Percentiles rank a stretch among this genome's conserved stretches.
These are phyloP conservation scores for Drosophila jambulina DNA, from an alignment of 1,140 invertebrate genomes.

Conservation along the genomic window DNA sequence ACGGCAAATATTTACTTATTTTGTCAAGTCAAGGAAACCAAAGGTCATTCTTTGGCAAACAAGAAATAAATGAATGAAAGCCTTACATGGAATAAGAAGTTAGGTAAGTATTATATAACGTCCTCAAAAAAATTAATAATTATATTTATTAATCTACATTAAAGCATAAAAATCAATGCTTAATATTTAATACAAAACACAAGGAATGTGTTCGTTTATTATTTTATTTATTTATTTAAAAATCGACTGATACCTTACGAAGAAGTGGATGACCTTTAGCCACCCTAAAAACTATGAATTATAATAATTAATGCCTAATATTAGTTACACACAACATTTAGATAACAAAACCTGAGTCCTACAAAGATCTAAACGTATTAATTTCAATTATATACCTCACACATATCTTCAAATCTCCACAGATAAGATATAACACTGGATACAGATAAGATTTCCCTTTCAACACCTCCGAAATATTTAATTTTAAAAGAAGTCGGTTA, in stretches of 20 bases:
- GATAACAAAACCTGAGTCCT: background rate
- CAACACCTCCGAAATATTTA: background rate
- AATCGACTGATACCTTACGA: too few relatives aligned
- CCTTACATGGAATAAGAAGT: background rate
- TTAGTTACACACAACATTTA: background rate
- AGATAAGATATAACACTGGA: background rate
- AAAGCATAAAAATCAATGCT: background rate
- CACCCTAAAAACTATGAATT: too few relatives aligned
- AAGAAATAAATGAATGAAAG: background rate
- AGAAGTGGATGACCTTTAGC: too few relatives aligned
- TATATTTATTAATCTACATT: background rate
- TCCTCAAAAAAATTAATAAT: too few relatives aligned
- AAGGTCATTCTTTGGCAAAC: background rate
- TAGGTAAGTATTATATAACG: too few relatives aligned
- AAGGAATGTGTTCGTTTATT: too few relatives aligned
- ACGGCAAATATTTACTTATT: background rate
- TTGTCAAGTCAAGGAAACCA: background rate
- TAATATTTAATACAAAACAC: too few relatives aligned
- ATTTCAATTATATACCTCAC: too few relatives aligned
- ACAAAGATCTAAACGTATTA: background rate
- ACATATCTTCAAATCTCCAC: background rate
- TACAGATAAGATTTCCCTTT: conserved; percentile 1
- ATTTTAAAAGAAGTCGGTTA: too few relatives aligned
- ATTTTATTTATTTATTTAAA: too few relatives aligned
- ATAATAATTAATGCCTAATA: too few relatives aligned